Conservation (phyloP, 2,113 vertebrate genomes). For the Lophotis ruficrista region DNA sequence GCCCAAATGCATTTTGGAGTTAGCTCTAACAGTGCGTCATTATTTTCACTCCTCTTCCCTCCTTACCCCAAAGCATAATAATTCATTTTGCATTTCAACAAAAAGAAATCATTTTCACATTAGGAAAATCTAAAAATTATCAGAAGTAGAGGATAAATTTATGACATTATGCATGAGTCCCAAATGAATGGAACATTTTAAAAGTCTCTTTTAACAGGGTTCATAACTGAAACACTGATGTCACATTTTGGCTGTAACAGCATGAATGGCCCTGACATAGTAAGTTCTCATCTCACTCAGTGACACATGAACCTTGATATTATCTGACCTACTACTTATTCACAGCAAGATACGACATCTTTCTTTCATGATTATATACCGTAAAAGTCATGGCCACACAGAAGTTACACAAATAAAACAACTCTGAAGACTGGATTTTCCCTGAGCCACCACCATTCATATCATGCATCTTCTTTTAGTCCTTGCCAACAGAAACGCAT, state of each 20-base stretch:
- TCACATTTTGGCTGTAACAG: conserved; percentile 4
- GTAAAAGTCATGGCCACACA: neutral
- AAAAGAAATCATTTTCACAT: neutral
- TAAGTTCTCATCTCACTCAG: neutral
- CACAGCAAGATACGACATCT: neutral
- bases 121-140: neutral
- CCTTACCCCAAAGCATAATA: neutral
- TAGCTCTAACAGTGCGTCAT: neutral
- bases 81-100: neutral
- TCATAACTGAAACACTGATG: neutral
- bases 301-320: neutral
- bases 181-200: neutral
- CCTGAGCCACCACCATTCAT: neutral
- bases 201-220: neutral
- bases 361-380: neutral
- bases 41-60: neutral
- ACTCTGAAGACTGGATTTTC: neutral
- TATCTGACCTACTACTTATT: conserved; percentile 35
- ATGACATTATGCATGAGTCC: neutral
- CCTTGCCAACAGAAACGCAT: neutral
- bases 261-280: neutral
- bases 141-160: neutral
- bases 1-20: neutral
- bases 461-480: neutral
- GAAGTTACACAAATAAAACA: conserved; percentile 23